Percentiles rank a stretch among this genome's conserved stretches.
These are phyloP conservation scores for Aldrovandia affinis DNA, from an alignment of 2,797 vertebrate genomes.

Conservation along the genomic window DNA sequence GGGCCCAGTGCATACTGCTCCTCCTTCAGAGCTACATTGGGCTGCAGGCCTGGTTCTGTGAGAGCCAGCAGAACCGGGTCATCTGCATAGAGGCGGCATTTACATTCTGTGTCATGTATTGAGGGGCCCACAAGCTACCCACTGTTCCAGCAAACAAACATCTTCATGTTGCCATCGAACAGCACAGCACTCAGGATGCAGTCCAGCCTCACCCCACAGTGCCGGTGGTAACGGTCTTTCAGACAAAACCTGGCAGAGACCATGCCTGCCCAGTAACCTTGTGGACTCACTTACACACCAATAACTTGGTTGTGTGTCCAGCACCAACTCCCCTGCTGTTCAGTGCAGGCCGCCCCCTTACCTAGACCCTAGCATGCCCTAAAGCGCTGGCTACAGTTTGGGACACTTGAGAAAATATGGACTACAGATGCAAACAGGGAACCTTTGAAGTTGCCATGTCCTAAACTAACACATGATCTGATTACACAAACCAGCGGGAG, in stretches of 20 bases:
- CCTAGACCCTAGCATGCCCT: not conserved
- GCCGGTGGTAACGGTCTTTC: not conserved
- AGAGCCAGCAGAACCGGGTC: not conserved
- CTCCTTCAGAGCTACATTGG: not conserved
- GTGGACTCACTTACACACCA: not conserved
- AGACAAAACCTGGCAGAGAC: not conserved
- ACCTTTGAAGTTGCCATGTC: not conserved
- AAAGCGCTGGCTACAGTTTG: not conserved
- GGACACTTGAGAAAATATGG: not conserved
- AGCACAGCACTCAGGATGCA: not conserved
- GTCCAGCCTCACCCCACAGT: not conserved
- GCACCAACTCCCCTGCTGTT: not conserved
- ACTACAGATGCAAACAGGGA: not conserved
- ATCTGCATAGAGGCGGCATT: not conserved
- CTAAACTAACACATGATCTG: not conserved
- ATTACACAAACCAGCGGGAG: not conserved
- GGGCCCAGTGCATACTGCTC: not conserved
- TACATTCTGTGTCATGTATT: not conserved
- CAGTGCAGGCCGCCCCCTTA: not conserved
- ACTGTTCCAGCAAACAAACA: not conserved
- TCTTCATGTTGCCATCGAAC: not conserved
- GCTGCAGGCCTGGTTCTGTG: not conserved
- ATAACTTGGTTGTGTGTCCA: not conserved
- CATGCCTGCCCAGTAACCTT: not conserved
- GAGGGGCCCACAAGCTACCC: not conserved